These are phyloP conservation scores for Sinella curviseta DNA, from an alignment of 1,140 invertebrate genomes.

Conservation along the genomic window DNA sequence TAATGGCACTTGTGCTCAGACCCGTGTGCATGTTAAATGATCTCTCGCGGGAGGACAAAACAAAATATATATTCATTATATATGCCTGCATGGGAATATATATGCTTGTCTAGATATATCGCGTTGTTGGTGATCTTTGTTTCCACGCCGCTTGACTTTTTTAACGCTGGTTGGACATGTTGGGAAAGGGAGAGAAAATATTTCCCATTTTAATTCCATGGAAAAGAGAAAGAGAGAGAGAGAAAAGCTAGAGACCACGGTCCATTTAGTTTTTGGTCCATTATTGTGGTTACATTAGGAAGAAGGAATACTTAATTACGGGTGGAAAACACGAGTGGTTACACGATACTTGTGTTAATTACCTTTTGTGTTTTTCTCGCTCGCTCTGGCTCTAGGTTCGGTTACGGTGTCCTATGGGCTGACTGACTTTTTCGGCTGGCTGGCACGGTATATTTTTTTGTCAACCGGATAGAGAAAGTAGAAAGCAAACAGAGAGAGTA, in stretches of 20 bases:
- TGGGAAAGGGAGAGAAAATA: too few relatives aligned
- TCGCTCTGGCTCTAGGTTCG: neutral
- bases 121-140: neutral
- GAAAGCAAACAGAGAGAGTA: too few relatives aligned
- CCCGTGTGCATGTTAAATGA: conserved; percentile 41
- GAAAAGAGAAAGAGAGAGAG: too few relatives aligned
- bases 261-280: neutral
- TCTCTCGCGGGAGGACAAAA: conserved; percentile 40
- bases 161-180: too few relatives aligned
- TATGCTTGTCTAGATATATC: neutral
- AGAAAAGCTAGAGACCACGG: too few relatives aligned
- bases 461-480: too few relatives aligned
- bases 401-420: neutral
- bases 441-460: too few relatives aligned
- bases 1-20: conserved; percentile 40
- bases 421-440: neutral
- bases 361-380: neutral
- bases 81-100: conserved; percentile 17
- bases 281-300: neutral
- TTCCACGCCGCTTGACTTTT: too few relatives aligned
- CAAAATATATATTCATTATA: too few relatives aligned
- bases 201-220: too few relatives aligned
- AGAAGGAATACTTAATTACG: neutral
- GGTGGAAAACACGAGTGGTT: too few relatives aligned
- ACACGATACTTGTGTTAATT: neutral